Conservation (phyloP, 2,888 invertebrate species). For the Ormyrus thymus region DNA sequence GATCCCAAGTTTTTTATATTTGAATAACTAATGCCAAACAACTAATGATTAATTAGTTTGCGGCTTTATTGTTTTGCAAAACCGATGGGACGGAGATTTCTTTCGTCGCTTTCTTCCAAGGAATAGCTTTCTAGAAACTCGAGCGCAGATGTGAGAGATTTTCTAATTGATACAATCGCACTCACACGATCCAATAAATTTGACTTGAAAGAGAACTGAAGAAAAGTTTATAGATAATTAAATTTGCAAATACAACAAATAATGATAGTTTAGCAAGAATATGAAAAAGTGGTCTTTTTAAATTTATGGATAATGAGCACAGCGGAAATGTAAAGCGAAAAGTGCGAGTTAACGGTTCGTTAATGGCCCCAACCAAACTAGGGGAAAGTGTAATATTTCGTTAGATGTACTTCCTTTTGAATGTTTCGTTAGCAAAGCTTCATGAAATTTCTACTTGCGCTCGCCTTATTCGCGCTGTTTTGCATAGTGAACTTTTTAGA, state of each 20-base stretch:
- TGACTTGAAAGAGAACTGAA: conserved; percentile 17
- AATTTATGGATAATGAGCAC: conserved; percentile 38
- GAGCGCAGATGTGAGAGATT: conserved; percentile 7
- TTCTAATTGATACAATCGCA: conserved; percentile 33
- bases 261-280: conserved; percentile 5
- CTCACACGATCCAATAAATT: conserved; percentile 5
- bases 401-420: conserved; percentile 24
- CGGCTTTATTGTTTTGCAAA: conserved; percentile 15
- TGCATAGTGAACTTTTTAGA: not conserved
- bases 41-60: not conserved
- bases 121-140: conserved; percentile 19
- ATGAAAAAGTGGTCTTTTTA: conserved; percentile 6
- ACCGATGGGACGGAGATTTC: conserved; percentile 22
- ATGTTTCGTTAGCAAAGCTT: not conserved
- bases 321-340: conserved; percentile 31
- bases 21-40: conserved; percentile 13
- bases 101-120: not conserved
- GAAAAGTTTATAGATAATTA: too few relatives aligned
- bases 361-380: not conserved
- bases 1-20: not conserved
- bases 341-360: conserved; percentile 40
- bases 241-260: not conserved
- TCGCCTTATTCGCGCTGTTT: not conserved
- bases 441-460: not conserved
- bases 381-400: conserved; percentile 41